Conservation (phyloP, 2,113 vertebrate genomes). For the Microcebus ravelobensis region DNA sequence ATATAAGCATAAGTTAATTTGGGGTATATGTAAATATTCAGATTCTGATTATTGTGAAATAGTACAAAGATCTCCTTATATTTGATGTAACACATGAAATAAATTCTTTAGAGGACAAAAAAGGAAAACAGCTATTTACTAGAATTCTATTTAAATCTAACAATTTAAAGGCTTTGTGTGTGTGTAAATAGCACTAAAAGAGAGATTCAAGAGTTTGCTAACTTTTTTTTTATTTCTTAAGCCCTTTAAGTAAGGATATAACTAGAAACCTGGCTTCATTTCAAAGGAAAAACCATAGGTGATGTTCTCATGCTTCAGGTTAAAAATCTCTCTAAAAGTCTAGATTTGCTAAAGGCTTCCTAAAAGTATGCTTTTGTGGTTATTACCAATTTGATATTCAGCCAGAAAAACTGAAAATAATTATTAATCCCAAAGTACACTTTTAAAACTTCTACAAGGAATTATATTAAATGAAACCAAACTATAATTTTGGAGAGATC, state of each 20-base stretch:
- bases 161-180: constrained; percentile 8
- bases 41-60: constrained; percentile 49
- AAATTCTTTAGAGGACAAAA: constrained; percentile 15
- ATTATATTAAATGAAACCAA: background rate
- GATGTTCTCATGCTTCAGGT: background rate
- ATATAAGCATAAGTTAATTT: constrained; percentile 35
- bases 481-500: background rate
- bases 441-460: constrained; percentile 10
- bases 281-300: background rate
- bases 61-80: constrained; percentile 34
- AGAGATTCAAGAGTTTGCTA: constrained; percentile 17
- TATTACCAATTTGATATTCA: background rate
- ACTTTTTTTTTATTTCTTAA: constrained; percentile 14
- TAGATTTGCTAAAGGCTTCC: constrained; percentile 24
- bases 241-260: constrained; percentile 32
- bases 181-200: constrained; percentile 36
- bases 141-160: constrained; percentile 38
- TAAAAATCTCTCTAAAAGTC: background rate
- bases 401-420: background rate
- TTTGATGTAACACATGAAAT: constrained; percentile 65
- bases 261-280: constrained; percentile 40
- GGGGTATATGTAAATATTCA: constrained; percentile 58
- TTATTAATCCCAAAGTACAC: background rate
- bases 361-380: background rate
- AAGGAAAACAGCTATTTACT: background rate